Evolutionary conservation across 2,888 invertebrate genomes (phyloP), one percentile per base, ranked within the genome.

Genomic region (Caenorhabditis zanzibari): DNA sequence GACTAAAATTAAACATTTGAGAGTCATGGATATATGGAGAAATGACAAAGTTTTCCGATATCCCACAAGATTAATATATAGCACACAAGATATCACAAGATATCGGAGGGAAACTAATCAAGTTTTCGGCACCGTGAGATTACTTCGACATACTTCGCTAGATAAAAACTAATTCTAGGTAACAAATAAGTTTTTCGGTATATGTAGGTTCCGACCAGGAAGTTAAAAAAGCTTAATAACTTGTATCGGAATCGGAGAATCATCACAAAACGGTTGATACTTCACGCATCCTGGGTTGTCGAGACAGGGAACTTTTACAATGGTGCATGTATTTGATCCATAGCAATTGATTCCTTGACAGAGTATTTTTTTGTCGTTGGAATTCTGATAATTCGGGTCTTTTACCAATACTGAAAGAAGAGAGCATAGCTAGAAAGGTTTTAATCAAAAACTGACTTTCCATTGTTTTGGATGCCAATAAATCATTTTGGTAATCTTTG

Each of bases 231-330:
- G 4, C 2, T 14, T n/a, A 3, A 22, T 44, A 6, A 41, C 7
- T 10, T 38, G 9, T 32, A 19, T 38, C 6, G 63, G 32, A 9
- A 63, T 41, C 0, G 77, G 77, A 9, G 77, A 77, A 41, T 77
- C 77, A 24, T 77, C 71, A 35, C 77, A 77, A 44, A 59, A 61
- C 6, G 77, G 77, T 44, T 54, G 63, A 71, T 77, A 77, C 44
- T 77, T 69, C 26, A 71, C 54, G 54, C 77, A 69, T 1, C 16
- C 38, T 2, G 77, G 77, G 41, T 77, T 47, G 12, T 71, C 61
- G 10, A 71, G 22, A 52, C 77, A 71, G 5, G 71, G 61, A 19
- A 77, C 77, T 7, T 24, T 28, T 14, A 61, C 38, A 16, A 77
- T 63, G 14, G 28, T 63, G 59, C 77, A 77, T 14, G 26, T 32